Evolutionary conservation across 2,113 vertebrate species (phyloP), one percentile per base, ranked within the genome.

Genomic region (Dunckerocampus dactyliophorus): DNA sequence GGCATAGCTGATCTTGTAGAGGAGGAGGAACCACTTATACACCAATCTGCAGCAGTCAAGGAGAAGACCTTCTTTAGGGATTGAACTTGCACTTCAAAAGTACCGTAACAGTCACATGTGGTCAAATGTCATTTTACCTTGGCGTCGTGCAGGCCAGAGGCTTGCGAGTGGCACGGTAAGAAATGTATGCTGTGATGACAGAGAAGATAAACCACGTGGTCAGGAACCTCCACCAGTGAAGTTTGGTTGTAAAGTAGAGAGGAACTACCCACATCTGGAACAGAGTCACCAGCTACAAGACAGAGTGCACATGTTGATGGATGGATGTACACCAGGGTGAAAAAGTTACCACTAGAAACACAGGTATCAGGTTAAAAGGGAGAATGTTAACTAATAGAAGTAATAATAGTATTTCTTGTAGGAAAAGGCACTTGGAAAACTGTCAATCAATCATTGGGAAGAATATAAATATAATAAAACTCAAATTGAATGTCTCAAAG

Each of bases 191-290:
- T 10, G 96, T 99, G 87, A 99, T 85, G 1, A 94, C 82, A 1
- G 97, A 98, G 85, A 99, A 99, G 75, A 98, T 82, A 75, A 93
- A 85, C 97, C 97, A 99, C 45, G 95, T 93, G 22, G 90, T 86
- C 66, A 99, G 91, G 89, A 99, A 99, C 74, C 97, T 85, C 96
- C 95, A 98, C 96, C 97, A 99, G 75, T 94, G 91, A 62, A 98
- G 93, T 89, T 97, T 99, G 67, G 95, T 92, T 13, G 96, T 99
- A 90, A 98, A 99, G 87, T 99, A 99, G 58, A 98, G 93, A 28
- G 96, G 97, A 43, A 99, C 95, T 46, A 98, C 94, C 97, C 97
- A 99, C 97, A 99, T 99, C 92, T 99, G 97, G 91, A 99, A 99
- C 68, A 99, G 92, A 53, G 97, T 98, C 87, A 98, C 94, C 92